Base-by-base conservation (phyloP, 2,113 vertebrate genomes). In the Protobothrops mucrosquamatus region DNA sequence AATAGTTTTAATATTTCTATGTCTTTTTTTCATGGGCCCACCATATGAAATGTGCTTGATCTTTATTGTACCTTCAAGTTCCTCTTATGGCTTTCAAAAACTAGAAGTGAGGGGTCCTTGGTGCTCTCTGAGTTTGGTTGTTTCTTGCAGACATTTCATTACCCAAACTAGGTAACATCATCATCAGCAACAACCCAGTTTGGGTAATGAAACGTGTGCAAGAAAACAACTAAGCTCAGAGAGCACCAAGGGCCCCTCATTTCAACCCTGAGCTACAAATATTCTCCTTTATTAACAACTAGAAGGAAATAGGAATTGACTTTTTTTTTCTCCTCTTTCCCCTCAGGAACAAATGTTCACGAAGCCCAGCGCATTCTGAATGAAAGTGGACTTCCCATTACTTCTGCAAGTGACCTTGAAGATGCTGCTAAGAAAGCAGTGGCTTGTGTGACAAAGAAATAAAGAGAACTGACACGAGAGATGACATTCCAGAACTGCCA, bases 341-440 rank as follows among this genome's bases (percentile, higher is more conserved):
- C 51, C 2, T 7, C 52, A 99, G 99, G 99, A 69, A 99, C 99
- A 91, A 99, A 99, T 23, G 99, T 99, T 59, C 96, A 98, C 0
- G 99, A 99, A 96, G 99, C 99, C 81, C 99, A 99, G 96, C 97
- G 96, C 29, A 99, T 99, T 34, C 98, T 99, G 95, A 97, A 11
- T 0, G 98, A 98, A 94, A 99, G 99, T 1, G 99, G 99, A 0
- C 98, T 99, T 85, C 98, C 99, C 91, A 99, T 99, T 96, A 98
- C 97, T 0, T 93, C 99, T 0, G 99, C 99, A 4, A 97, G 59
- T 0, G 97, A 99, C 97, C 97, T 99, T 92, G 99, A 99, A 34
- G 99, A 99, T 46, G 99, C 99, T 0, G 99, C 99, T 43, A 98
- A 95, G 97, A 99, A 99, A 95, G 99, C 98, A 0, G 99, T 99